Evolutionary conservation across 2,797 vertebrate genomes (phyloP).

Genomic region (Trachops cirrhosus): DNA sequence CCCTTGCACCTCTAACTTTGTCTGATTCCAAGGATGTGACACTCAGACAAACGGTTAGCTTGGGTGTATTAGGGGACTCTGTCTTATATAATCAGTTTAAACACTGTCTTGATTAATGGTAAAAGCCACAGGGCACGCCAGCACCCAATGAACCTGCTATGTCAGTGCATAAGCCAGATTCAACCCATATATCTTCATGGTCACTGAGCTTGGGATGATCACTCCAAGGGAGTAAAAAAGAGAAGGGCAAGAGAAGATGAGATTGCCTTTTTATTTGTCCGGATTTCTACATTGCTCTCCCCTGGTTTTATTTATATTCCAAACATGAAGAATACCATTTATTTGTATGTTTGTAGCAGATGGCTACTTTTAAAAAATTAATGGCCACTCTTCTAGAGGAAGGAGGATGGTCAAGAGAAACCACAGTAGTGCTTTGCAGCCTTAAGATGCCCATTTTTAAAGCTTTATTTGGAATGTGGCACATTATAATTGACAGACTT

Average conservation of each 20-base stretch:
- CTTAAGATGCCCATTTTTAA: conserved; percentile 35
- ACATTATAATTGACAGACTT: conserved; percentile 74
- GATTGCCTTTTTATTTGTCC: not conserved
- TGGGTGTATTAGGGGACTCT: not conserved
- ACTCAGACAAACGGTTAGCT: not conserved
- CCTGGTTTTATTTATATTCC: conserved; percentile 11
- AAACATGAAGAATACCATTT: not conserved
- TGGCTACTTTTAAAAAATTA: conserved; percentile 20
- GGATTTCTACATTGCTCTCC: not conserved
- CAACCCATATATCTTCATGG: not conserved
- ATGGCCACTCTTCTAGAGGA: conserved; percentile 43
- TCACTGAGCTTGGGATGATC: not conserved
- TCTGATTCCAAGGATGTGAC: not conserved
- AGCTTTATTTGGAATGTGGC: conserved; percentile 66
- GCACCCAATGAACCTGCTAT: not conserved
- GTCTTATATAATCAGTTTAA: not conserved
- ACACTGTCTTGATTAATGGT: not conserved
- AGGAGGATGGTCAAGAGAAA: conserved; percentile 48
- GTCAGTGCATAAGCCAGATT: not conserved
- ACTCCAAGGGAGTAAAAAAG: not conserved
- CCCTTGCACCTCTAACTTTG: not conserved
- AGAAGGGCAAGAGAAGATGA: not conserved
- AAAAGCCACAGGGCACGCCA: not conserved
- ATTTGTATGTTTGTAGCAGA: conserved; percentile 34
- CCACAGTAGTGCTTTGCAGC: not conserved